Evolutionary conservation across 2,888 invertebrate genomes (phyloP).

Genomic region (Heterodera filipjevi): DNA sequence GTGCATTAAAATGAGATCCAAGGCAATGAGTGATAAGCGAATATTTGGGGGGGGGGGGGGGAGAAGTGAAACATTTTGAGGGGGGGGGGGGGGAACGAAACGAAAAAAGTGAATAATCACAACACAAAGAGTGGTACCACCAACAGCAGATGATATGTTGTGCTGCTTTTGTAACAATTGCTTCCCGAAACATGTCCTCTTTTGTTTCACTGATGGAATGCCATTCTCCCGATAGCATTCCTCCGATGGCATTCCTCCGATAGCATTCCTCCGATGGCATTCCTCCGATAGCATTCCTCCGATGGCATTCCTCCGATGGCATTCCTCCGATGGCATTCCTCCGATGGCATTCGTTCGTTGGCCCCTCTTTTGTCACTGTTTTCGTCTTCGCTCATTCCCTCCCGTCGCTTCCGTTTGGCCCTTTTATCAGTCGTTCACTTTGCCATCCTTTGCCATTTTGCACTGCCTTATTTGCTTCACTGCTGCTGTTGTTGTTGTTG

Average conservation of each 20-base stretch:
- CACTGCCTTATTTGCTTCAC: background rate
- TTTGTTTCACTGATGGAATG: no score
- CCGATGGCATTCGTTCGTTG: background rate
- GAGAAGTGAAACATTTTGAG: background rate
- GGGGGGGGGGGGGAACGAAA: background rate
- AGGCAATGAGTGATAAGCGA: constrained; percentile 9
- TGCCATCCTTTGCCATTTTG: background rate
- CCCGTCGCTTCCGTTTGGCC: background rate
- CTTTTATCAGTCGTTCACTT: background rate
- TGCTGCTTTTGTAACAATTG: no score
- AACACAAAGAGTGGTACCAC: background rate
- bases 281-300: no score
- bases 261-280: no score
- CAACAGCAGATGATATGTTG: no score
- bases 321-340: no score
- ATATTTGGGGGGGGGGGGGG: background rate
- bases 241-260: no score
- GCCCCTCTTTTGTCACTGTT: background rate
- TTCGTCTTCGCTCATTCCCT: background rate
- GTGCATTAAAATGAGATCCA: background rate
- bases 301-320: no score
- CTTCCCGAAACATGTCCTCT: no score
- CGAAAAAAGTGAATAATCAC: background rate
- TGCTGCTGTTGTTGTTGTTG: constrained; percentile 20
- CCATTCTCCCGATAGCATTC: no score